Evolutionary conservation across 2,113 vertebrate genomes (phyloP).

Genomic region (Spilogale gracilis): DNA sequence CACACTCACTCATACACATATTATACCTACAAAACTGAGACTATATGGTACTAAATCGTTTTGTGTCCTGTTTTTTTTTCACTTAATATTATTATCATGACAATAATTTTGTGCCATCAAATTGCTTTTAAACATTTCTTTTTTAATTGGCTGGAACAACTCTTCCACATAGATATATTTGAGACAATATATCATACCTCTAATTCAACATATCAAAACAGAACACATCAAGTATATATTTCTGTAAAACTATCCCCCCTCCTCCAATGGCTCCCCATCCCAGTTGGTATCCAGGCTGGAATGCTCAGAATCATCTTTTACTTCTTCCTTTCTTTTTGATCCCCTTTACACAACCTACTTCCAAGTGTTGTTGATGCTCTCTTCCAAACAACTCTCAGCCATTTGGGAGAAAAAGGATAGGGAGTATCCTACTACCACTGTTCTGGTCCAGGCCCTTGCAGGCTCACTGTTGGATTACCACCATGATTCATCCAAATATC

Average conservation of each 20-base stretch:
- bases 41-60: conserved; percentile 3
- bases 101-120: background rate
- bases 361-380: background rate
- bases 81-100: conserved; percentile 33
- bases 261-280: background rate
- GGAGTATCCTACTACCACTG: background rate
- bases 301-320: conserved; percentile 50
- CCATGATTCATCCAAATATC: background rate
- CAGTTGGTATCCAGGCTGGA: background rate
- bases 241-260: conserved; percentile 4
- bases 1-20: background rate
- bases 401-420: background rate
- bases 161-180: conserved; percentile 10
- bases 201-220: conserved; percentile 49
- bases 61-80: conserved; percentile 9
- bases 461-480: background rate
- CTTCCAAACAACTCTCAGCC: conserved; percentile 18
- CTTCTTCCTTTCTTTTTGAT: conserved; percentile 8
- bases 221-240: conserved; percentile 30
- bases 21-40: conserved; percentile 41
- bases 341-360: background rate
- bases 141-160: conserved; percentile 22
- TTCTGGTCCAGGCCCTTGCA: background rate
- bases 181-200: background rate
- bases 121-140: conserved; percentile 58